Conservation (phyloP, 1,140 invertebrate species). For the Nymphalis io region DNA sequence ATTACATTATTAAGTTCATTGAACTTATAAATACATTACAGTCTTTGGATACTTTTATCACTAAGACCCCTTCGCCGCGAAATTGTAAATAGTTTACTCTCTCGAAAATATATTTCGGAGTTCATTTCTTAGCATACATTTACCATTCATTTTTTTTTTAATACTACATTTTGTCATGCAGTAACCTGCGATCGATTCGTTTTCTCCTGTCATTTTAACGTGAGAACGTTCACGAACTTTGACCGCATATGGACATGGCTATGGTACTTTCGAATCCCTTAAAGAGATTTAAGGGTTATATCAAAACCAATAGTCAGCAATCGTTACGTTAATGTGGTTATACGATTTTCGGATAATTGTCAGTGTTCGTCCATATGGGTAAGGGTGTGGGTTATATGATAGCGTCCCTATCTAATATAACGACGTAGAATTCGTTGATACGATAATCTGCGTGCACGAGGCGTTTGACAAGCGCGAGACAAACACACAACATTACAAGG, state of each 20-base stretch:
- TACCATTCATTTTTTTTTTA: conserved; percentile 45
- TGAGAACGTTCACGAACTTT: conserved; percentile 39
- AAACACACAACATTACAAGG: neutral
- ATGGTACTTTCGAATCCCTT: neutral
- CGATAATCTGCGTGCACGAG: neutral
- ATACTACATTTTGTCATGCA: conserved; percentile 54
- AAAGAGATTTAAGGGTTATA: neutral
- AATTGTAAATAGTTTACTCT: conserved; percentile 74
- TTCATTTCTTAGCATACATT: conserved; percentile 54
- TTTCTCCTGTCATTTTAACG: conserved; percentile 41
- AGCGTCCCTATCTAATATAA: conserved; percentile 27
- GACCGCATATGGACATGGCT: conserved; percentile 49
- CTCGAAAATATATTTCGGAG: conserved; percentile 79
- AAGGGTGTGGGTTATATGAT: conserved; percentile 34
- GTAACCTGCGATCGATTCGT: conserved; percentile 37
- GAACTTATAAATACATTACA: conserved; percentile 78
- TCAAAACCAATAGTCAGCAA: neutral
- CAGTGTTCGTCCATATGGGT: conserved; percentile 41
- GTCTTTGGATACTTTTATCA: conserved; percentile 78
- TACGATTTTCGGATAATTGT: neutral
- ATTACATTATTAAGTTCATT: conserved; percentile 63
- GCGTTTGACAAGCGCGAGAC: neutral
- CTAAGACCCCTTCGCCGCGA: conserved; percentile 71
- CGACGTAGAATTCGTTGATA: neutral
- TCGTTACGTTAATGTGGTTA: neutral